Evolutionary conservation across 2,113 vertebrate genomes (phyloP).

Genomic region (Gopherus evgoodei): DNA sequence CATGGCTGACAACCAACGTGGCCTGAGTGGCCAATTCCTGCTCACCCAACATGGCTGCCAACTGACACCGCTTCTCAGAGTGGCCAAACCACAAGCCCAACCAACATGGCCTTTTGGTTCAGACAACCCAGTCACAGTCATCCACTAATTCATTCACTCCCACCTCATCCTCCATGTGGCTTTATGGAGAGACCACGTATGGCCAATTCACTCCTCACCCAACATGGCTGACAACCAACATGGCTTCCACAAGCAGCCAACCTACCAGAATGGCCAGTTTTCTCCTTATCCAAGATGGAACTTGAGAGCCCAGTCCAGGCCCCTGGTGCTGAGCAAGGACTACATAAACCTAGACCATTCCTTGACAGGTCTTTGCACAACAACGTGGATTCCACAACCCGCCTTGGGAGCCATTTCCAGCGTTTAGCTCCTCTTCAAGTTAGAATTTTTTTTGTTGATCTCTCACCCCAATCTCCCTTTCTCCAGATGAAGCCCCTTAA

Average conservation of each 20-base stretch:
- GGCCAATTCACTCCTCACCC: too few species aligned
- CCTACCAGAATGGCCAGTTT: neutral
- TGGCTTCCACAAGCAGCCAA: neutral
- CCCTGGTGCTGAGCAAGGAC: too few species aligned
- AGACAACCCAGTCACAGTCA: too few species aligned
- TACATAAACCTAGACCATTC: neutral
- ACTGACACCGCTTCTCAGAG: neutral
- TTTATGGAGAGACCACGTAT: neutral
- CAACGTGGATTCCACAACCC: too few species aligned
- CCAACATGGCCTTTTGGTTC: neutral
- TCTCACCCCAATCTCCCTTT: too few species aligned
- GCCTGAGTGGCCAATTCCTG: neutral
- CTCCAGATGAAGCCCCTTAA: too few species aligned
- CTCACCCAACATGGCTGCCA: neutral
- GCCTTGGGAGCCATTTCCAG: too few species aligned
- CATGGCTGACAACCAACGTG: neutral
- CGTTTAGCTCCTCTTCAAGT: too few species aligned
- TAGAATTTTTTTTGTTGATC: too few species aligned
- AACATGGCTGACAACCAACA: neutral
- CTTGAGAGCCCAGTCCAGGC: neutral
- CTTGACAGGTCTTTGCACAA: too few species aligned
- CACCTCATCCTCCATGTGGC: too few species aligned
- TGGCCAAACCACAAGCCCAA: neutral
- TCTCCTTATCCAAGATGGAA: neutral
- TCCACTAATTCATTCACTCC: too few species aligned